A percentile compares a stretch with the other conserved stretches of the same genome.
Conservation (phyloP, 2,113 vertebrate genomes). For the Dipodomys merriami region DNA sequence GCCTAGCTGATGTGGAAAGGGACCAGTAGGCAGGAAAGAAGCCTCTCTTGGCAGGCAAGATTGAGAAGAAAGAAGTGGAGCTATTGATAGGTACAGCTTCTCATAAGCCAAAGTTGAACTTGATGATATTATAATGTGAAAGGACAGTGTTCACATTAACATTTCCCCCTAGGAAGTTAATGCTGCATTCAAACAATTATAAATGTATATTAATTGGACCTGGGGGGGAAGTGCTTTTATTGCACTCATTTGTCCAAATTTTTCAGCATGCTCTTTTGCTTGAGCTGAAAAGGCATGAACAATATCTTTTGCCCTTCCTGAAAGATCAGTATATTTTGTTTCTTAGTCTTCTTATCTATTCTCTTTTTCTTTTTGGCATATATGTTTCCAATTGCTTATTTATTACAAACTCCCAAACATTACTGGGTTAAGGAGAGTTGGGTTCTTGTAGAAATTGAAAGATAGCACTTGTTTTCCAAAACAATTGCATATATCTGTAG, state of each 20-base stretch:
- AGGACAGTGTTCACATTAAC: neutral
- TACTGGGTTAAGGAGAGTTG: slow-evolving; percentile 22
- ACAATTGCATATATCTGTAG: neutral
- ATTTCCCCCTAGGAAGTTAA: neutral
- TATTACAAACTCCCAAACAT: neutral
- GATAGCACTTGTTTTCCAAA: neutral
- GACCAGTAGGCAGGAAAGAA: neutral
- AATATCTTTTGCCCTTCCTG: neutral
- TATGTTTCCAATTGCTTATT: slow-evolving; percentile 2
- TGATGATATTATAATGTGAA: neutral
- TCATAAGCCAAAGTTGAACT: neutral
- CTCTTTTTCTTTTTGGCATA: neutral
- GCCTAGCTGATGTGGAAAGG: neutral
- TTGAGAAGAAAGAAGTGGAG: neutral
- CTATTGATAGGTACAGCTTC: neutral
- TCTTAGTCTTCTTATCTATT: neutral
- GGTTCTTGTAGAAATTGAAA: slow-evolving; percentile 43
- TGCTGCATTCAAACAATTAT: neutral
- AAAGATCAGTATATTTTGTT: neutral
- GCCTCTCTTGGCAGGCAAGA: neutral
- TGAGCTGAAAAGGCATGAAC: neutral
- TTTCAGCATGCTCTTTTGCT: neutral
- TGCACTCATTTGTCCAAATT: neutral
- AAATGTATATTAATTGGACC: neutral
- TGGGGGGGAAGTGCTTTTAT: neutral